Conservation (phyloP, 2,888 invertebrate species). For the Aphidoletes aphidimyza region DNA sequence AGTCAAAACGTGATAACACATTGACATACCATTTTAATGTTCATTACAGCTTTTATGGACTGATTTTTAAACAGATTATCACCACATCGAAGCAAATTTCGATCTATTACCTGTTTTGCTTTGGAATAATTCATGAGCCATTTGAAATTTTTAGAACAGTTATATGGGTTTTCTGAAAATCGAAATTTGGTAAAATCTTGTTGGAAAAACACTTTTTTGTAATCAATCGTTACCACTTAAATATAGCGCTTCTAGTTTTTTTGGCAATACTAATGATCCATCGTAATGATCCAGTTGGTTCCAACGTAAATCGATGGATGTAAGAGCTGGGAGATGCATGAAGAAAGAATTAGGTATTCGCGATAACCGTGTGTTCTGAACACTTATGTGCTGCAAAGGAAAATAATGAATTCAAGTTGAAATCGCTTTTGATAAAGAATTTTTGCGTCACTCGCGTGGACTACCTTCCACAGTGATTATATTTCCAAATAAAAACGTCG, state of each 20-base stretch:
- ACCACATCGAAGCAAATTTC: conserved; percentile 62
- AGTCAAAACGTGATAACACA: background rate
- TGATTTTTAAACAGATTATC: conserved; percentile 63
- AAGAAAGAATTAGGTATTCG: conserved; percentile 63
- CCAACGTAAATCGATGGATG: conserved; percentile 64
- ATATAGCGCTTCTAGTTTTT: conserved; percentile 62
- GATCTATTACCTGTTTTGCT: conserved; percentile 62
- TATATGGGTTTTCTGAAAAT: conserved; percentile 64
- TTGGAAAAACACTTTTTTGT: background rate
- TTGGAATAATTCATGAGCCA: conserved; percentile 64
- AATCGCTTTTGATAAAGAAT: too few species aligned
- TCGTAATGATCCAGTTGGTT: conserved; percentile 65
- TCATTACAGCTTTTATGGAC: conserved; percentile 63
- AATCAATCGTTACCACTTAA: conserved; percentile 61
- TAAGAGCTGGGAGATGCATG: conserved; percentile 61
- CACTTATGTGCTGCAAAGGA: conserved; percentile 63
- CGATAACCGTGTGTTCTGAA: conserved; percentile 65
- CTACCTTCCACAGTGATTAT: too few species aligned
- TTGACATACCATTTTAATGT: conserved; percentile 62
- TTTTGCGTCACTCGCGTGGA: too few species aligned
- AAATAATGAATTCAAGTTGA: conserved; percentile 46
- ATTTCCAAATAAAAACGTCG: too few species aligned
- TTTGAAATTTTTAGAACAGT: conserved; percentile 65
- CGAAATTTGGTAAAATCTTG: background rate
- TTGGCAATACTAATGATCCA: conserved; percentile 62